Percentiles rank a stretch among this genome's conserved stretches.
Conservation (phyloP, 2,888 invertebrate species). For the Synanthedon myopaeformis region DNA sequence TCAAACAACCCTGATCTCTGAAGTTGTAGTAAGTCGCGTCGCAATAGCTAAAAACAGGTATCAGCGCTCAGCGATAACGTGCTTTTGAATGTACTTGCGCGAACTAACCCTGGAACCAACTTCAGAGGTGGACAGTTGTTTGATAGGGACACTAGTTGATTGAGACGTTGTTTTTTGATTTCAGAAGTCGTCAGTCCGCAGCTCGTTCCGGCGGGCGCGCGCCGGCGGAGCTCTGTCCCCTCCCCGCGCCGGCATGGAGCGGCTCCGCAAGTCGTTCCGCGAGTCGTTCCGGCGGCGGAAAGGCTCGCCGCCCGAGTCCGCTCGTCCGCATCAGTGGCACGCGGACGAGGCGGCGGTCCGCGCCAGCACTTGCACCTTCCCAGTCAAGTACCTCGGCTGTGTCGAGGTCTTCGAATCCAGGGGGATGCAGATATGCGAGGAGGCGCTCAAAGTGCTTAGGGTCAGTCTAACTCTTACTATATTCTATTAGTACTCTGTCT, state of each 20-base stretch:
- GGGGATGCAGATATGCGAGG: conserved; percentile 99
- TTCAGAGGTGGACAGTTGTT: too few species aligned
- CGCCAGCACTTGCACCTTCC: conserved; percentile 96
- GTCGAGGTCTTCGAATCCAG: conserved; percentile 99
- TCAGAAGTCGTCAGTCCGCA: conserved; percentile 63
- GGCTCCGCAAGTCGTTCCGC: conserved; percentile 88
- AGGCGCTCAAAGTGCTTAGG: conserved; percentile 95
- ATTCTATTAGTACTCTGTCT: too few species aligned
- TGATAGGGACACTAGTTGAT: not conserved
- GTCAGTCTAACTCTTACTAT: conserved; percentile 67
- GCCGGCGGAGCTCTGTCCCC: conserved; percentile 52
- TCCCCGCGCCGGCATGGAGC: conserved; percentile 81
- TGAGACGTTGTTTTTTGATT: conserved; percentile 4
- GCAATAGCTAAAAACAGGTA: too few species aligned
- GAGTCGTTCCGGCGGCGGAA: conserved; percentile 95
- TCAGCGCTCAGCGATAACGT: too few species aligned
- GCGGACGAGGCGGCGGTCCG: conserved; percentile 97
- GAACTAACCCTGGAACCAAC: too few species aligned
- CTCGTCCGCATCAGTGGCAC: conserved; percentile 98
- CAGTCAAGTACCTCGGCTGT: conserved; percentile 98
- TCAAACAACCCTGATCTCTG: too few species aligned
- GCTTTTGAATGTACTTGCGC: too few species aligned
- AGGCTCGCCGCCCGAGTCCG: conserved; percentile 88
- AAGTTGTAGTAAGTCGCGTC: too few species aligned
- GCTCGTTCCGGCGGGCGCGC: conserved; percentile 35